Evolutionary conservation across 2,888 invertebrate species (phyloP), one percentile per base, ranked within the genome.

Genomic region (Diploptera punctata): DNA sequence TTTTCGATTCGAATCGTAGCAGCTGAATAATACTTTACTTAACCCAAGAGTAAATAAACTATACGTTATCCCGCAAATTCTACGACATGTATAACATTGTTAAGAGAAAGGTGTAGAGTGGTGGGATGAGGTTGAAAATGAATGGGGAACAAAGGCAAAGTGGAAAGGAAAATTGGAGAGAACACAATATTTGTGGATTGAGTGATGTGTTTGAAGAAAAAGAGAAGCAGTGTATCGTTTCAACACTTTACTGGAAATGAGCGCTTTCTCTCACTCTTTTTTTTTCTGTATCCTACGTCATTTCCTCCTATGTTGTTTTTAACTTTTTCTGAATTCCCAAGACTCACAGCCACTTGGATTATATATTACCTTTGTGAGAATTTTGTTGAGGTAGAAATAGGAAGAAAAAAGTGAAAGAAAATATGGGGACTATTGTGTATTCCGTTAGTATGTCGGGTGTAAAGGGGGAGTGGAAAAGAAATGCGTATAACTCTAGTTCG

Each of bases 291-390:
- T n/a, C n/a, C n/a, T n/a, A n/a, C n/a, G n/a, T n/a, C n/a, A n/a
- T n/a, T 18, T 31, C 31, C 24, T 21, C 21, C 26, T 26, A 26
- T 54, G 54, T 16, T 57, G 57, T 57, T 57, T 52, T 57, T 57
- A 57, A 57, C 57, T 57, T 57, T 57, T 52, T 57, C 29, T 29
- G 26, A 57, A 31, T 57, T 57, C 57, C 57, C 57, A 10, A 57
- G 57, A 1, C 57, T 4, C 57, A 26, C 52, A n/a, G 1, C 52
- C 29, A 29, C 57, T 57, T 57, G 29, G 57, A 57, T 57, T 57
- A 31, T 57, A 31, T 57, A 57, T 57, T 57, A 29, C 31, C 29
- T 57, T 29, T 26, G 57, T 31, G 57, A 57, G 57, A 57, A 57
- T 57, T 57, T 57, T 31, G 57, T 24, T 57, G 57, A 57, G 26